Base-by-base conservation (phyloP, 2,113 vertebrate species). In the Erinaceus europaeus region DNA sequence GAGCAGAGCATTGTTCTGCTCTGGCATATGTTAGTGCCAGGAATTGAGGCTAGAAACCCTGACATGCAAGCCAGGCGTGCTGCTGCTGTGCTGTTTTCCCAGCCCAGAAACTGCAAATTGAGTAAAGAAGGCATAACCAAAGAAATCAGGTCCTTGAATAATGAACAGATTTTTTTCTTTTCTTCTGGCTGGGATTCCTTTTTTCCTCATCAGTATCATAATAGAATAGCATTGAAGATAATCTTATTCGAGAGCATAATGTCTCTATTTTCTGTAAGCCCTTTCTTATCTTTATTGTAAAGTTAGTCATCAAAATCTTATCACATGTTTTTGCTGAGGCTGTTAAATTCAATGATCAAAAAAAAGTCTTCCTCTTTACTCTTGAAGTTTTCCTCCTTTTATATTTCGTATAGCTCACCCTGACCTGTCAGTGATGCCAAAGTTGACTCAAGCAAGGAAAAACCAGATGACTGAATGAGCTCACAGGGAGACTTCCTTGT, bases 281-380 rank as follows among this genome's bases (percentile, higher is more conserved):
- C 25, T 55, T 55, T 23, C 20, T 61, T 83, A 27, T 86, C 29
- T 91, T 72, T 57, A 42, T 81, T 87, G 1, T 88, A 82, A 83
- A 88, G 80, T 82, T 4, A 25, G 6, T 82, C 67, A 71, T 71
- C 40, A 65, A 55, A 84, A 88, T 65, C 38, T 23, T 14, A 18
- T 40, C 27, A 27, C 55, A 76, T 32, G 1, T 38, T 55, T 89
- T 85, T 61, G 34, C 27, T 87, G 29, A 91, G 38, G 15, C 57
- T 77, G 50, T 72, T 40, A 50, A 23, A 17, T 46, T 65, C 52
- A 38, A 0, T 67, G 62, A 46, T 11, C 36, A 29, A 75, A n/a
- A n/a, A n/a, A n/a, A n/a, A n/a, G n/a, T n/a, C n/a, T n/a, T 40
- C 32, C 21, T 68, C 52, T 48, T 65, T 13, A 57, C 15, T 42